Evolutionary conservation across 2,888 invertebrate species (phyloP).

Genomic region (Willowsia nigromaculata): DNA sequence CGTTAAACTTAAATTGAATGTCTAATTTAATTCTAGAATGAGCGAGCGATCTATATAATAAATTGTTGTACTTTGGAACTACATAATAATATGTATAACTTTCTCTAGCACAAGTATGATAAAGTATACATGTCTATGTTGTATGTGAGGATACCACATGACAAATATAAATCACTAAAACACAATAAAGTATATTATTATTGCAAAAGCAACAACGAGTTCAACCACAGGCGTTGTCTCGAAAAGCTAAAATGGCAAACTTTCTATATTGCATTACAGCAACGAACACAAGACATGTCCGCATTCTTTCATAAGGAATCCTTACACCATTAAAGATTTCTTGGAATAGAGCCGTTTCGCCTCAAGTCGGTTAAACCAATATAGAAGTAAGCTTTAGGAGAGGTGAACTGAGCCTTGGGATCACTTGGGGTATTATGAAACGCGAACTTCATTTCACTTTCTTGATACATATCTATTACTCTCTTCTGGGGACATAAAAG

Average conservation of each 20-base stretch:
- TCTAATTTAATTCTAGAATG: conserved; percentile 9
- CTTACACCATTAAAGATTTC: not conserved
- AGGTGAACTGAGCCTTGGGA: not conserved
- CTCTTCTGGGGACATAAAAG: not conserved
- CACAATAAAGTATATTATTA: conserved; percentile 61
- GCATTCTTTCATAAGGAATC: not conserved
- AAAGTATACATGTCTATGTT: too few relatives aligned
- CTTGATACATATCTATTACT: not conserved
- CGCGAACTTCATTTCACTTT: not conserved
- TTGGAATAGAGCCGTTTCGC: not conserved
- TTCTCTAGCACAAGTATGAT: conserved; percentile 27
- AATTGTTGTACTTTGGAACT: conserved; percentile 47
- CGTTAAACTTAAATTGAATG: not conserved
- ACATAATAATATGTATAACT: not conserved
- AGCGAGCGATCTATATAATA: conserved; percentile 23
- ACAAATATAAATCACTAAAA: conserved; percentile 65
- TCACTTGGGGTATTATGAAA: conserved; percentile 39
- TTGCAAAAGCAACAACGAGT: conserved; percentile 26
- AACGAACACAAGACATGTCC: not conserved
- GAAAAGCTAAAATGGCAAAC: conserved; percentile 28
- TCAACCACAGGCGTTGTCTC: not conserved
- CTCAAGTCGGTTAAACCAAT: not conserved
- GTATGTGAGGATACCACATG: conserved; percentile 43
- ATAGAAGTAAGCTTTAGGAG: not conserved
- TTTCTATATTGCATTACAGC: conserved; percentile 8